These are phyloP conservation scores for Apodemus sylvaticus DNA, from an alignment of 2,113 vertebrate genomes.

Conservation along the genomic window DNA sequence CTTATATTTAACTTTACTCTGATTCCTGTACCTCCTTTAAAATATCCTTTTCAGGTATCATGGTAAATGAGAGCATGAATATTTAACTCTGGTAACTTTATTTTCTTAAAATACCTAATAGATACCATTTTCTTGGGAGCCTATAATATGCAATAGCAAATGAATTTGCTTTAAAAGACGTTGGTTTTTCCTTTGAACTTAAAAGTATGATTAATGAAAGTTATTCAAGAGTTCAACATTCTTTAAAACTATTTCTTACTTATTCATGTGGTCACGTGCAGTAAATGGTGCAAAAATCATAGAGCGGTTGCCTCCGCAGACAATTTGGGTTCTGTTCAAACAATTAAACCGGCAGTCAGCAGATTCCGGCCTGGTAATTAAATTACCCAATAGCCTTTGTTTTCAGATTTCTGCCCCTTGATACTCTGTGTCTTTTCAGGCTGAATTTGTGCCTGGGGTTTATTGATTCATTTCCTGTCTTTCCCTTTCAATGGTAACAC, in stretches of 20 bases:
- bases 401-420: constrained; percentile 73
- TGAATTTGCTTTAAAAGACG: constrained; percentile 54
- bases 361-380: constrained; percentile 77
- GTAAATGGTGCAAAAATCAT: constrained; percentile 66
- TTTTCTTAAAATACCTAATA: constrained; percentile 42
- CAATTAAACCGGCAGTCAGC: constrained; percentile 74
- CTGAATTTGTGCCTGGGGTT: constrained; percentile 76
- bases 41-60: constrained; percentile 42
- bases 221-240: constrained; percentile 28
- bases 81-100: constrained; percentile 43
- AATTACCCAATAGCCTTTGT: constrained; percentile 76
- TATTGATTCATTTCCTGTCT: constrained; percentile 81
- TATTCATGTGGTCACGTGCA: constrained; percentile 32
- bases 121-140: constrained; percentile 27
- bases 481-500: constrained; percentile 71
- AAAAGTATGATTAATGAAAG: constrained; percentile 54
- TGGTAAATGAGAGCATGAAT: constrained; percentile 47
- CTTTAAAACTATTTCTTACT: constrained; percentile 53
- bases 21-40: constrained; percentile 10
- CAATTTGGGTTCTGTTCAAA: constrained; percentile 71
- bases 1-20: constrained; percentile 36
- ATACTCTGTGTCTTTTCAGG: constrained; percentile 67
- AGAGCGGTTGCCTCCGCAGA: constrained; percentile 63
- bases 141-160: constrained; percentile 10
- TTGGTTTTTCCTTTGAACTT: constrained; percentile 48